Base-by-base conservation (phyloP, 2,888 invertebrate species). In the Polyommatus iphigenia region DNA sequence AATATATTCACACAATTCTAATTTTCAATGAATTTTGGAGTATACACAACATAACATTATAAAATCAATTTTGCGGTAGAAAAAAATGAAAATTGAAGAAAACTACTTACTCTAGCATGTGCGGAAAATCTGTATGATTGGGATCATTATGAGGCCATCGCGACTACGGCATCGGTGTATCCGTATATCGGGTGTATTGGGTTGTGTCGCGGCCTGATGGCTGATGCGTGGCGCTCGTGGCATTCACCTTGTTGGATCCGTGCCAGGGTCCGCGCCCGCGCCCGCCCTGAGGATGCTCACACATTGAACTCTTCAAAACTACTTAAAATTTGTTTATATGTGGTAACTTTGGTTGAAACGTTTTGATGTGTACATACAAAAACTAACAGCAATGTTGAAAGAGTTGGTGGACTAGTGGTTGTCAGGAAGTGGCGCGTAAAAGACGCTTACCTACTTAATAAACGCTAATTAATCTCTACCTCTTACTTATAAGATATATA, bases 181-280 rank as follows among this genome's bases (percentile, higher is more conserved):
- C 87, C 87, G 85, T 84, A 85, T 90, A 89, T 88, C 87, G 87
- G 86, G 89, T 88, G 87, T 92, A 92, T 89, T 91, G 91, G 90
- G 91, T 90, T 91, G 90, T 91, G 91, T 50, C 72, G 72, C 86
- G 86, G 86, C 85, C 86, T 90, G 90, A 85, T 86, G 85, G 87
- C 87, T 86, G 87, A 85, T 88, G 90, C 89, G 91, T 88, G 89
- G 88, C 82, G 80, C 84, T 87, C 88, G 92, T 94, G 94, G 94
- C 94, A 94, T 93, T 94, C 93, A 93, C 94, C 94, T 94, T 93
- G 93, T 93, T 94, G 94, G 94, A 92, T 81, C 81, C 73, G 76
- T 81, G 91, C 93, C 93, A 93, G 83, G 82, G 75, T 80, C 80
- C 83, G 80, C 80, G 79, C 82, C 81, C 82, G 82, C 82, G 82